These are phyloP conservation scores for Drosophila atripex DNA, from an alignment of 2,888 invertebrate genomes.

Conservation along the genomic window DNA sequence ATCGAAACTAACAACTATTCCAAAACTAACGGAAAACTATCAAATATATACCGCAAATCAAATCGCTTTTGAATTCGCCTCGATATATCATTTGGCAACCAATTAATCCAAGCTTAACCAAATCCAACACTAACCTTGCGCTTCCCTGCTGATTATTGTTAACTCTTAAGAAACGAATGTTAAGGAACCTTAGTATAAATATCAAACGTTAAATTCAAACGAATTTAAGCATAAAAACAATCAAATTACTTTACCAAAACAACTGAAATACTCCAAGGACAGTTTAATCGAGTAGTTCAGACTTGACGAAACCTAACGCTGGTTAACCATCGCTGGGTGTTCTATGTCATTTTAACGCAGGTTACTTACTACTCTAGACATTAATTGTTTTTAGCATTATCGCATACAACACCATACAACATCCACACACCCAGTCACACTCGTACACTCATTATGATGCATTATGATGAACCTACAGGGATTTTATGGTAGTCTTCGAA, in stretches of 20 bases:
- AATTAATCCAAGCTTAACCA: conserved; percentile 40
- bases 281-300: conserved; percentile 36
- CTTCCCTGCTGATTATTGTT: conserved; percentile 62
- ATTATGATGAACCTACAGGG: conserved; percentile 80
- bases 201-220: conserved; percentile 75
- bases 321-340: conserved; percentile 25
- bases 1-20: conserved; percentile 32
- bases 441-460: conserved; percentile 38
- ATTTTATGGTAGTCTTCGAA: conserved; percentile 81
- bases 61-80: conserved; percentile 38
- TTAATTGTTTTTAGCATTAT: conserved; percentile 45
- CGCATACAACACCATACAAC: conserved; percentile 14
- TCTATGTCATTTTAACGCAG: conserved; percentile 41
- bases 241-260: conserved; percentile 56
- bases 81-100: conserved; percentile 25
- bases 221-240: conserved; percentile 75
- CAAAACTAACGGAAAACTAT: conserved; percentile 15
- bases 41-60: conserved; percentile 34
- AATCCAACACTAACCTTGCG: conserved; percentile 52
- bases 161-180: conserved; percentile 20
- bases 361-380: conserved; percentile 31
- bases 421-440: neutral
- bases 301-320: conserved; percentile 8
- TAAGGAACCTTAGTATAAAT: conserved; percentile 55
- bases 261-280: conserved; percentile 35